Base-by-base conservation (phyloP, 1,140 invertebrate genomes). In the Drosophila pseudoobscura region DNA sequence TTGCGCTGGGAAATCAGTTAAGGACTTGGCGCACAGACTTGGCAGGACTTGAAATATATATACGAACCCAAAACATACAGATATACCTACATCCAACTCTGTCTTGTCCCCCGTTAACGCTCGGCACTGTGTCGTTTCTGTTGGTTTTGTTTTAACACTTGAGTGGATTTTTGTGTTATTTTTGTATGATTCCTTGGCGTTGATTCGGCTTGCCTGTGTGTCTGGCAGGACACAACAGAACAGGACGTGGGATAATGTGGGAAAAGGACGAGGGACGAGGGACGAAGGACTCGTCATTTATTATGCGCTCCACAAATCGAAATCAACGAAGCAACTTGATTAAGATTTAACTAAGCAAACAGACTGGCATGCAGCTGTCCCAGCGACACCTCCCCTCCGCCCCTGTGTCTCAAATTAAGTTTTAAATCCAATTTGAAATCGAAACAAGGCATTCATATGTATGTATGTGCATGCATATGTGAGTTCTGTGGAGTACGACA, bases 81-180 rank as follows among this genome's bases (percentile, higher is more conserved):
- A 26, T 26, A 26, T 26, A 26, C 24, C 24, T 52, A 70, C 49
- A 75, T 75, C 62, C 74, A 66, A 58, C 47, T 56, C 57, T n/a
- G 35, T 35, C 31, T 43, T 70, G 78, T 69, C 88, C 71, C 78
- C 78, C 64, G 69, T 87, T 87, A 70, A 72, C 74, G 52, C 74
- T 80, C 49, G 75, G 64, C 64, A 73, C 60, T 74, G 64, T 53
- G 58, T 13, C 63, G 64, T 53, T 65, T 13, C 63, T 76, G 57
- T 66, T 74, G 39, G 50, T 73, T 62, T 73, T 87, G 71, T 68
- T 87, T 88, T 87, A 87, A 87, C 82, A 88, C 82, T 88, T 87
- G 83, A 87, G 83, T 87, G 83, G 83, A 87, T 87, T 87, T 89
- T 88, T 87, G 84, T 87, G 83, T 87, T 87, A 88, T 88, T 82